Conservation (phyloP, 1,140 invertebrate genomes). For the Apis cerana region DNA sequence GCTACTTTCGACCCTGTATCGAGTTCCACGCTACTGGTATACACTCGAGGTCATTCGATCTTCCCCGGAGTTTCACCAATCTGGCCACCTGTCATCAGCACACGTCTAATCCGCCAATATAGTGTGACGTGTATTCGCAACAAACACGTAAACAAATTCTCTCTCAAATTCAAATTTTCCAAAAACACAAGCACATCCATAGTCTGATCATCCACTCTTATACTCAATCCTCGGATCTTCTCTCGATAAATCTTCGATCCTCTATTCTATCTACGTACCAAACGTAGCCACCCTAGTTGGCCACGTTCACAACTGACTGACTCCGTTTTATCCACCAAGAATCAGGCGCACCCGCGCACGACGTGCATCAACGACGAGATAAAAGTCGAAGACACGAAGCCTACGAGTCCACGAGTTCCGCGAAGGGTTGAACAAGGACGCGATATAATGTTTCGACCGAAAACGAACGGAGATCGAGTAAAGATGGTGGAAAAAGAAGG, state of each 20-base stretch:
- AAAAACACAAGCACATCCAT: too few species aligned
- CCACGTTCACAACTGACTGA: slow-evolving; percentile 31
- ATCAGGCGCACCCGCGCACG: slow-evolving; percentile 74
- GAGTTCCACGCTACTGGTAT: slow-evolving; percentile 74
- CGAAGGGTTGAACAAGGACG: slow-evolving; percentile 54
- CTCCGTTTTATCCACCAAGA: slow-evolving; percentile 69
- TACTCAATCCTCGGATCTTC: too few species aligned
- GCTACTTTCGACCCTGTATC: slow-evolving; percentile 63
- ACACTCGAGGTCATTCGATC: slow-evolving; percentile 72
- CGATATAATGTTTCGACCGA: slow-evolving; percentile 41
- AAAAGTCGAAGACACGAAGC: slow-evolving; percentile 48
- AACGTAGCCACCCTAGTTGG: slow-evolving; percentile 1
- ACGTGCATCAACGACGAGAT: slow-evolving; percentile 56
- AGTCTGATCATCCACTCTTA: too few species aligned
- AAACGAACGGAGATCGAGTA: slow-evolving; percentile 40
- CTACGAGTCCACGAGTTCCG: slow-evolving; percentile 21
- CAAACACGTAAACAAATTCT: too few species aligned
- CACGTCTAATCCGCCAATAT: slow-evolving; percentile 51
- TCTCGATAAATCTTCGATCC: not conserved
- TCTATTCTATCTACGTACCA: not conserved
- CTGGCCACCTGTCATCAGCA: slow-evolving; percentile 66
- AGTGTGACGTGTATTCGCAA: not conserved
- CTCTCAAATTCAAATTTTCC: too few species aligned
- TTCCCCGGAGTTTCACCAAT: slow-evolving; percentile 63
- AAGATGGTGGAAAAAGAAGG: slow-evolving; percentile 49